These are phyloP conservation scores for Glareola pratincola DNA, from an alignment of 2,113 vertebrate species.

Conservation along the genomic window DNA sequence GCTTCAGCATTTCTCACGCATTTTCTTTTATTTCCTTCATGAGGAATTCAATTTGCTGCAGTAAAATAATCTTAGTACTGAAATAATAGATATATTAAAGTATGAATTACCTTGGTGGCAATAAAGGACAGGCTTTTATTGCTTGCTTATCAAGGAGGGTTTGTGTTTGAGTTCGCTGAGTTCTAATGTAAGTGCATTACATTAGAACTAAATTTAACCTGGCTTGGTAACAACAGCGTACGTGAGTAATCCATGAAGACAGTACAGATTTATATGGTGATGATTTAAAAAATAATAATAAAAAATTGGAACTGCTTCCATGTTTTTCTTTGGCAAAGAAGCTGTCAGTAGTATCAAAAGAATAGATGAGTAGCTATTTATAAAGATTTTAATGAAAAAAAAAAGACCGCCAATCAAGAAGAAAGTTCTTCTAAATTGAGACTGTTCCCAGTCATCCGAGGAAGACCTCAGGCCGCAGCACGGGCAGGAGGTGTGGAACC, in stretches of 20 bases:
- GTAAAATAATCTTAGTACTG: conserved; percentile 31
- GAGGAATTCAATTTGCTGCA: conserved; percentile 32
- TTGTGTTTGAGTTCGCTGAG: conserved; percentile 39
- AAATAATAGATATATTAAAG: conserved; percentile 45
- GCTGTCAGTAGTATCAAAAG: neutral
- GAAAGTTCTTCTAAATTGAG: neutral
- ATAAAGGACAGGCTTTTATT: conserved; percentile 61
- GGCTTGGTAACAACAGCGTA: neutral
- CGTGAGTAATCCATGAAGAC: neutral
- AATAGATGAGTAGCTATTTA: neutral
- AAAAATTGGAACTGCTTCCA: neutral
- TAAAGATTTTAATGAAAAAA: neutral
- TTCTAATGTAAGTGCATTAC: neutral
- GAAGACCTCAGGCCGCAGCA: neutral
- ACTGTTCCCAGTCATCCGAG: fast-evolving
- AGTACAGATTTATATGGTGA: neutral
- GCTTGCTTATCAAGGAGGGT: conserved; percentile 37
- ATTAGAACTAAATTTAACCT: conserved; percentile 39
- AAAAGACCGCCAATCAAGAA: neutral
- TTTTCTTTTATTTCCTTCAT: conserved; percentile 27
- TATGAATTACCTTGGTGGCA: conserved; percentile 42
- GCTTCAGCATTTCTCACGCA: neutral
- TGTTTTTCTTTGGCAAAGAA: neutral
- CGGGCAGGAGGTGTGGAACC: neutral
- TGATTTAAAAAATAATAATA: neutral